Evolutionary conservation across 2,113 vertebrate genomes (phyloP).

Genomic region (Nerophis lumbriciformis): DNA sequence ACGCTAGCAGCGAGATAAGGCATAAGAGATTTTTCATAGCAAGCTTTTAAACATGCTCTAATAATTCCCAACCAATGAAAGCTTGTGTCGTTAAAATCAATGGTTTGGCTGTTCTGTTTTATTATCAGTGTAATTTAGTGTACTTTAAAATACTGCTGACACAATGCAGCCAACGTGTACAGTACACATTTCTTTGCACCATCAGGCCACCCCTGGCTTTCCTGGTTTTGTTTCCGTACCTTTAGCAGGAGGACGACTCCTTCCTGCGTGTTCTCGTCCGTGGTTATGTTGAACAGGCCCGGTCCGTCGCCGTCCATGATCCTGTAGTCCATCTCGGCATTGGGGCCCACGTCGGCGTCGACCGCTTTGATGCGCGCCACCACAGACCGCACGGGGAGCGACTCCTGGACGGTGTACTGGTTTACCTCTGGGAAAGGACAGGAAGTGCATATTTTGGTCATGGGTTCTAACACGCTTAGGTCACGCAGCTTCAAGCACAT

Average conservation of each 20-base stretch:
- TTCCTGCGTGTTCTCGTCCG: slow-evolving; percentile 88
- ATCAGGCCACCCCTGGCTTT: background rate
- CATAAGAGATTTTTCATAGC: too few species aligned
- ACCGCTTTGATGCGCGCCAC: slow-evolving; percentile 90
- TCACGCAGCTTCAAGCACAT: too few species aligned
- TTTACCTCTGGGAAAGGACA: slow-evolving; percentile 79
- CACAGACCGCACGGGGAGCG: slow-evolving; percentile 81
- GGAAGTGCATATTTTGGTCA: slow-evolving; percentile 32
- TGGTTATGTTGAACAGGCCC: slow-evolving; percentile 85
- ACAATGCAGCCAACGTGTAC: too few species aligned
- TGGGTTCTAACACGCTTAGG: too few species aligned
- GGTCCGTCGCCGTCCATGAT: slow-evolving; percentile 88
- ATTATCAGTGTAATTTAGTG: too few species aligned
- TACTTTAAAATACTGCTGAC: too few species aligned
- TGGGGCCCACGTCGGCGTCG: slow-evolving; percentile 84
- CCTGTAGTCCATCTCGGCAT: slow-evolving; percentile 94
- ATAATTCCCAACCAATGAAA: too few species aligned
- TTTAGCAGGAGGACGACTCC: slow-evolving; percentile 87
- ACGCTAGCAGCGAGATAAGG: too few species aligned
- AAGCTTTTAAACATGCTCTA: too few species aligned
- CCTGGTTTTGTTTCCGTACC: slow-evolving; percentile 58
- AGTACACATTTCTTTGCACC: too few species aligned
- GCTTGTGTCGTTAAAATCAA: too few species aligned
- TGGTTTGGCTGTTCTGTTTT: too few species aligned
- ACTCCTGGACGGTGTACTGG: slow-evolving; percentile 87